These are phyloP conservation scores for Meiosimyza platycephala DNA, from an alignment of 2,888 invertebrate species.

Conservation along the genomic window DNA sequence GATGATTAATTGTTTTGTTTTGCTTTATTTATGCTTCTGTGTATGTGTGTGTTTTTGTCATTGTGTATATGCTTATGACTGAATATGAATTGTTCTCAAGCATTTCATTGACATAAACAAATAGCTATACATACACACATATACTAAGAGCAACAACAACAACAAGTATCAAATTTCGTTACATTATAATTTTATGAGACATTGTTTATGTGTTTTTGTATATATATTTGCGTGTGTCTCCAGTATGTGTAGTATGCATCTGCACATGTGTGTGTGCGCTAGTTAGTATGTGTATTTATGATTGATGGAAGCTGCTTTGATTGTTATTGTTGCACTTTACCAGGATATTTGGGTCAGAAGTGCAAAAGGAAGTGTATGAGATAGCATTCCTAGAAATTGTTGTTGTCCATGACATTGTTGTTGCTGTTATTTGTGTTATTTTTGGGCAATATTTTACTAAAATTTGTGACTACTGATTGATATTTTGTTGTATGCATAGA, in stretches of 20 bases:
- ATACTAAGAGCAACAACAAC: no score
- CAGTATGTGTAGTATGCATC: not conserved
- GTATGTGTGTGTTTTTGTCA: not conserved
- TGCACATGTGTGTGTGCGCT: not conserved
- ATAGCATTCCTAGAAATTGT: no score
- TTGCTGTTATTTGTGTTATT: no score
- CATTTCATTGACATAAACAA: no score
- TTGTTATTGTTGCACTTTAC: slow-evolving; percentile 20
- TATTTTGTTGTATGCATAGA: no score
- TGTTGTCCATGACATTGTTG: no score
- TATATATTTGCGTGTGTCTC: not conserved
- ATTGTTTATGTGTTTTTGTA: slow-evolving; percentile 5
- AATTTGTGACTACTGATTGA: no score
- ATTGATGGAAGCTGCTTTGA: slow-evolving; percentile 23
- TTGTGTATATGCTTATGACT: no score
- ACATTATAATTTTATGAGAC: slow-evolving; percentile 32
- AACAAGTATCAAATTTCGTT: slow-evolving; percentile 27
- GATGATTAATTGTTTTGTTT: slow-evolving; percentile 31
- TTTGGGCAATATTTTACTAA: no score
- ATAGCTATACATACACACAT: no score
- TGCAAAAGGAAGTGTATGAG: slow-evolving; percentile 10
- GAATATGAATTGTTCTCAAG: no score
- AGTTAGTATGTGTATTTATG: slow-evolving; percentile 6
- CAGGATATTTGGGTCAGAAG: slow-evolving; percentile 22
- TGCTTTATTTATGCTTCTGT: slow-evolving; percentile 1